These are phyloP conservation scores for Crotalus tigris DNA, from an alignment of 2,113 vertebrate genomes.

Conservation along the genomic window DNA sequence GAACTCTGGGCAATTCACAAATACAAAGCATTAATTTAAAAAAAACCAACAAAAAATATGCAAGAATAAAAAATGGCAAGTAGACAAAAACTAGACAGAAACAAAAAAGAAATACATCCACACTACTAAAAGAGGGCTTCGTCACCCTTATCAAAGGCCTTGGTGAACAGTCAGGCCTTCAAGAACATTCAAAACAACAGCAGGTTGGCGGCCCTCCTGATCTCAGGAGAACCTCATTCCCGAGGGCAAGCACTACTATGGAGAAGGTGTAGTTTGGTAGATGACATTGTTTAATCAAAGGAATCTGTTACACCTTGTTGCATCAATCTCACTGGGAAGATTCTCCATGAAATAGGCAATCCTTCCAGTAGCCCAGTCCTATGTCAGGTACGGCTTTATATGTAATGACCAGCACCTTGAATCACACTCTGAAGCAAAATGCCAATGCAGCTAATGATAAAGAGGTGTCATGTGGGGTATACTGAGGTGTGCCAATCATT, in stretches of 20 bases:
- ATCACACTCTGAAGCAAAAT: neutral
- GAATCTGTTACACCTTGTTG: neutral
- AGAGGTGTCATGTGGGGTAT: neutral
- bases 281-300: neutral
- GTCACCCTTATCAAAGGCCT: neutral
- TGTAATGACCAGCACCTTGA: neutral
- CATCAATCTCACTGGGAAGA: neutral
- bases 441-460: neutral
- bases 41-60: neutral
- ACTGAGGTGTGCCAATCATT: neutral
- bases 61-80: neutral
- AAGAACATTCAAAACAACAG: neutral
- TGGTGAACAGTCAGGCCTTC: neutral
- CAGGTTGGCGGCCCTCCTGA: neutral
- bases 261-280: neutral
- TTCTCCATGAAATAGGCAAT: neutral
- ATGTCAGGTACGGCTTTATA: neutral
- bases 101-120: neutral
- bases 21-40: neutral
- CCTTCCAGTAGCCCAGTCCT: neutral
- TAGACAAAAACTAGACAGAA: neutral
- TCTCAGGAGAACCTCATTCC: neutral
- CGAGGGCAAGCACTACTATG: neutral
- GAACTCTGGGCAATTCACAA: neutral
- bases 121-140: neutral